Evolutionary conservation across 30 jellyfish, hydroid and myxozoan species (phyloP).

Genomic region (Hydractinia symbiolongicarpus): DNA sequence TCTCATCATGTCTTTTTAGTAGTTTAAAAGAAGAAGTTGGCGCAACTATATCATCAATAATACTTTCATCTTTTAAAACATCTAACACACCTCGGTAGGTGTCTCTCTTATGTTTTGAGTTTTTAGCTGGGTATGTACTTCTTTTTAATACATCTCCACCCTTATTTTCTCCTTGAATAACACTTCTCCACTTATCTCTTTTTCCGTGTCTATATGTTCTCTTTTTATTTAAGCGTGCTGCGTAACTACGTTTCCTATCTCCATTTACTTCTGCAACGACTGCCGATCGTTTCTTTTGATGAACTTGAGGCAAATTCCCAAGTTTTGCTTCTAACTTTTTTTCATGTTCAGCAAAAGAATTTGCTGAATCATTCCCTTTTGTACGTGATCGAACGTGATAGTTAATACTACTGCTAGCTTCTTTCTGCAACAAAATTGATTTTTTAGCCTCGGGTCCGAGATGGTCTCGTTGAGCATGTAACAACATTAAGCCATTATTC

Average conservation of each 20-base stretch:
- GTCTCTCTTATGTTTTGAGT: background rate
- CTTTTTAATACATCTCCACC: background rate
- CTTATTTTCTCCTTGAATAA: background rate
- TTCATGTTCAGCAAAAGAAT: background rate
- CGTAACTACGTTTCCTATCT: background rate
- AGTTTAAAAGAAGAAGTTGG: no score
- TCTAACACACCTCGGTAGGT: background rate
- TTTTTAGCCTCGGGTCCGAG: conserved; percentile 25
- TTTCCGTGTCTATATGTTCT: background rate
- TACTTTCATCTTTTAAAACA: background rate
- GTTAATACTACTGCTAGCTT: conserved; percentile 18
- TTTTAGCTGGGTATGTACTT: background rate
- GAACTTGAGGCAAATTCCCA: conserved; percentile 9
- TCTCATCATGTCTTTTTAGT: background rate
- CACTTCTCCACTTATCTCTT: background rate
- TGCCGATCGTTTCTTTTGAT: background rate
- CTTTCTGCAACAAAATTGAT: background rate
- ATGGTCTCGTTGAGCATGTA: conserved; percentile 35
- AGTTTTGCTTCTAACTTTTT: background rate
- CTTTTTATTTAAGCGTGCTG: background rate
- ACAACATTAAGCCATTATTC: conserved; percentile 30
- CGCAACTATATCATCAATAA: background rate
- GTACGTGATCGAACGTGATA: conserved; percentile 23
- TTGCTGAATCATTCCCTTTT: background rate
- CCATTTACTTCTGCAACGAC: background rate